A percentile compares a stretch with the other conserved stretches of the same genome.
These are phyloP conservation scores for Hypomecis punctinalis DNA, from an alignment of 2,888 invertebrate genomes.

Conservation along the genomic window DNA sequence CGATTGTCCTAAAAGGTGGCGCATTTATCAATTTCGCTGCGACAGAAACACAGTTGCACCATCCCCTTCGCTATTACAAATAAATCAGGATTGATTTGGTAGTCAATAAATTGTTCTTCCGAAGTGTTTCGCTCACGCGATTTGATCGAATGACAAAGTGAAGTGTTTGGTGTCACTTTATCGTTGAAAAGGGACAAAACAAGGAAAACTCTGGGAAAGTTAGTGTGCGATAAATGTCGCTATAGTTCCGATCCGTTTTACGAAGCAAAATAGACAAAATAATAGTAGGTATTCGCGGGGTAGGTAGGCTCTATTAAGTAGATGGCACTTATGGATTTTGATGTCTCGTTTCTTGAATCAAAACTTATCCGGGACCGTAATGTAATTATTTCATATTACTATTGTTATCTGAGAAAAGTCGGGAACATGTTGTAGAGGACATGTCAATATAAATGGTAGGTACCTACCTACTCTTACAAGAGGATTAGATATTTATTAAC, in stretches of 20 bases:
- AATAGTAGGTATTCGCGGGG: background rate
- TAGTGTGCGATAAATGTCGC: constrained; percentile 14
- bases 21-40: too few relatives aligned
- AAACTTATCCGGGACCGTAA: too few relatives aligned
- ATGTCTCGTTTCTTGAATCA: too few relatives aligned
- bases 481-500: too few relatives aligned
- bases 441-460: too few relatives aligned
- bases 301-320: too few relatives aligned
- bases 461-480: too few relatives aligned
- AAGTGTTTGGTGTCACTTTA: constrained; percentile 20
- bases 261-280: constrained; percentile 3
- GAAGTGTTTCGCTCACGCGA: constrained; percentile 13
- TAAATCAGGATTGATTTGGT: constrained; percentile 15
- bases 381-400: too few relatives aligned
- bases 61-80: constrained; percentile 1
- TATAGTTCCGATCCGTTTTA: constrained; percentile 11
- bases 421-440: too few relatives aligned
- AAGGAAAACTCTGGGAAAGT: constrained; percentile 16
- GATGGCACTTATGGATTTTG: too few relatives aligned
- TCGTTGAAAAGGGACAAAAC: constrained; percentile 22
- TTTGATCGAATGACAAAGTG: constrained; percentile 22
- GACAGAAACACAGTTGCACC: background rate
- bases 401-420: too few relatives aligned
- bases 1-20: too few relatives aligned
- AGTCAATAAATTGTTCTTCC: constrained; percentile 8